These are phyloP conservation scores for Phaethornis superciliosus DNA, from an alignment of 2,113 vertebrate species.

Conservation along the genomic window DNA sequence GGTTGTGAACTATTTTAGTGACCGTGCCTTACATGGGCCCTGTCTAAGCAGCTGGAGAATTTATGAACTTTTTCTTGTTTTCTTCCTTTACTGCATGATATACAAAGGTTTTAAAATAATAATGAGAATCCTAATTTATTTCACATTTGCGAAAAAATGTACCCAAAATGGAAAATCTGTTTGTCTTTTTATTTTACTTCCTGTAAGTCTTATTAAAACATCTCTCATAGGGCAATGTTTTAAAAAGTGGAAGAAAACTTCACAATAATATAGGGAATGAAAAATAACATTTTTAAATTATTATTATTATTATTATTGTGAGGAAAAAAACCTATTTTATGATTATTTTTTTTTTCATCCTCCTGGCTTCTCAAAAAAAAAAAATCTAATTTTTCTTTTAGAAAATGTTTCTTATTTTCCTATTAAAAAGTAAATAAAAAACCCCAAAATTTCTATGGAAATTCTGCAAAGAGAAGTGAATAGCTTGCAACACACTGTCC, in stretches of 20 bases:
- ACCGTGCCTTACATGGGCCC: constrained; percentile 23
- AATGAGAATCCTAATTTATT: not conserved
- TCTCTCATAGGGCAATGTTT: not conserved
- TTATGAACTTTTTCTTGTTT: not conserved
- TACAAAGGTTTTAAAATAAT: not conserved
- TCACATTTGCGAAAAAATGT: not conserved
- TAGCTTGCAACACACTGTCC: not conserved
- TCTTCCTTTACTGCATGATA: not conserved
- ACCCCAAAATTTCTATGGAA: not conserved
- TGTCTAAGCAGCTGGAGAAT: constrained; percentile 16
- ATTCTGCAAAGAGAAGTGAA: not conserved
- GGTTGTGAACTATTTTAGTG: constrained; percentile 59
- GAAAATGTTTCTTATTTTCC: not conserved
- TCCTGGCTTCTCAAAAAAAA: not conserved
- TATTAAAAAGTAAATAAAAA: not conserved
- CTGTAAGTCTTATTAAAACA: not conserved
- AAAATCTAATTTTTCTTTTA: not conserved
- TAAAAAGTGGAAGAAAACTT: not conserved
- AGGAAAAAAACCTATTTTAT: not conserved
- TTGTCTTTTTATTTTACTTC: not conserved
- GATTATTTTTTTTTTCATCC: not conserved
- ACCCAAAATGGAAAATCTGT: not conserved
- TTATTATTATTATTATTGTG: not conserved
- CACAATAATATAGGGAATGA: not conserved
- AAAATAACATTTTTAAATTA: not conserved